These are phyloP conservation scores for Muscicapa comitata DNA, from an alignment of 2,797 vertebrate species.

Conservation along the genomic window DNA sequence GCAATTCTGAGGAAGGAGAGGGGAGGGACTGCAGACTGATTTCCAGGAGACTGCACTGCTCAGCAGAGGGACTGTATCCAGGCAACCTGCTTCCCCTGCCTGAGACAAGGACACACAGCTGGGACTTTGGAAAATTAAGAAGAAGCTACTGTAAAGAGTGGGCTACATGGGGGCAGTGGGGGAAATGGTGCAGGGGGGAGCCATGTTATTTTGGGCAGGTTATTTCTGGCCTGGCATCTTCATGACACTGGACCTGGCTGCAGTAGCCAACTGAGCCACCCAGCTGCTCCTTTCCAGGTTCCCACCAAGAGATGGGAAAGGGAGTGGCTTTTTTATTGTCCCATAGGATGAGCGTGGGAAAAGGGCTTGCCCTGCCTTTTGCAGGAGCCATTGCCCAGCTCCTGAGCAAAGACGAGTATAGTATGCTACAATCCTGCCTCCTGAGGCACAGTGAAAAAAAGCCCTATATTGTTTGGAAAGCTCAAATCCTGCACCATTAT, in stretches of 20 bases:
- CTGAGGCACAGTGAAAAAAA: neutral
- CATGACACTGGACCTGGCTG: neutral
- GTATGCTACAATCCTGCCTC: neutral
- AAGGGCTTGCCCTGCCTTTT: neutral
- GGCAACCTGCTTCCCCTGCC: conserved; percentile 76
- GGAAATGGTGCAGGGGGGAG: neutral
- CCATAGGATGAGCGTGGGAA: neutral
- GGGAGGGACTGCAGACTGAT: neutral
- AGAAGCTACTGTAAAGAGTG: conserved; percentile 31
- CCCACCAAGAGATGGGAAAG: neutral
- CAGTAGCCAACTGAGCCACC: neutral
- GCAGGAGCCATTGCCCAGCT: neutral
- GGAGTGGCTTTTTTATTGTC: neutral
- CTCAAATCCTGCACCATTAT: neutral
- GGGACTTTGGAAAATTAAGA: conserved; percentile 62
- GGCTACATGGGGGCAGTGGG: neutral
- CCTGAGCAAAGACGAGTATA: neutral
- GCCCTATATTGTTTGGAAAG: neutral
- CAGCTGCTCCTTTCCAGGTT: neutral
- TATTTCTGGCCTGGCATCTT: conserved; percentile 60
- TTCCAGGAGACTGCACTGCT: conserved; percentile 60
- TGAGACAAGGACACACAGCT: conserved; percentile 74
- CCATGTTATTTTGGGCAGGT: conserved; percentile 68
- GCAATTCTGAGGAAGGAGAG: neutral
- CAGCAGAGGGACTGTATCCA: conserved; percentile 79